Percentiles rank a stretch among this genome's conserved stretches.
phyloP scores from a whole-genome alignment of 2,113 vertebrate genomes.

The Ailurus styani region DNA sequence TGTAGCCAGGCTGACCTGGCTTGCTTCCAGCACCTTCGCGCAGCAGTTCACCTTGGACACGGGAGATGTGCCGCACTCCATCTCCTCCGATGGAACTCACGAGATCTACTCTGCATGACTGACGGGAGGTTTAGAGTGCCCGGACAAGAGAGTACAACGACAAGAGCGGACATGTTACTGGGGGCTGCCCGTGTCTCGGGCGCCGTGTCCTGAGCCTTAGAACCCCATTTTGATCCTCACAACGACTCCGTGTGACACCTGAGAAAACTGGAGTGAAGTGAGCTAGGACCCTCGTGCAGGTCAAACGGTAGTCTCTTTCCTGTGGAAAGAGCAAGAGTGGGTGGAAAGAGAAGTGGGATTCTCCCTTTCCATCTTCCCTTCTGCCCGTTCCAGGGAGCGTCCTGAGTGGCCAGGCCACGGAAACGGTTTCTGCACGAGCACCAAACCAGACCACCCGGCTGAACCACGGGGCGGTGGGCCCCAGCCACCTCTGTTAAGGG shows the following conservation, averaged over 20 bases:
- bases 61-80: not conserved
- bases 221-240: not conserved
- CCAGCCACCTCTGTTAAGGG: not conserved
- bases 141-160: too few relatives aligned
- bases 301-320: not conserved
- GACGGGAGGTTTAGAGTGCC: too few relatives aligned
- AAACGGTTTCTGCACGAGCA: not conserved
- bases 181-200: not conserved
- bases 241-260: not conserved
- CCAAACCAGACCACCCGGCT: not conserved
- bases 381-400: not conserved
- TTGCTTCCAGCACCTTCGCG: not conserved
- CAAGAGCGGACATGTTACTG: not conserved
- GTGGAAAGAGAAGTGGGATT: not conserved
- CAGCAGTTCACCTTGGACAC: not conserved
- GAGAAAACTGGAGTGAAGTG: not conserved
- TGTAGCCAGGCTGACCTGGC: not conserved
- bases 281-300: not conserved
- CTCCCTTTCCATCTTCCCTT: not conserved
- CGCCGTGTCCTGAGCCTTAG: not conserved
- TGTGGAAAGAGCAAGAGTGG: not conserved
- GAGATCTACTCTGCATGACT: not conserved
- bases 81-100: not conserved
- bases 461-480: fast-evolving
- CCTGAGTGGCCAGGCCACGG: not conserved